These are phyloP conservation scores for Periphyllus acericola DNA, from an alignment of 2,888 invertebrate species.

Conservation along the genomic window DNA sequence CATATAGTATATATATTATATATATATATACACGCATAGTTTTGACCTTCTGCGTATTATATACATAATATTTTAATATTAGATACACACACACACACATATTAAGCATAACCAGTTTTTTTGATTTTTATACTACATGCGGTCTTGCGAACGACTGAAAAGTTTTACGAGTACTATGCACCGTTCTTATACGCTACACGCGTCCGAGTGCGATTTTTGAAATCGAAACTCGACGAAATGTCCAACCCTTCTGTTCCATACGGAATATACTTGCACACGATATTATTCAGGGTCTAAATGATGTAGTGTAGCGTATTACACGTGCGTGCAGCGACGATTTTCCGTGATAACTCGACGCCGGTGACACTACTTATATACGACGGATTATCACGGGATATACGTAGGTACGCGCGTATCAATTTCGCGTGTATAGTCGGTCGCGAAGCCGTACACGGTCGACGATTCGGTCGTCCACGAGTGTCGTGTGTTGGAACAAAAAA, in stretches of 20 bases:
- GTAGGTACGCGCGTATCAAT: conserved; percentile 3
- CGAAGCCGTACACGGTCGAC: conserved; percentile 18
- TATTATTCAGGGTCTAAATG: neutral
- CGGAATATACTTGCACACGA: no score
- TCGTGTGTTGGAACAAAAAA: conserved; percentile 7
- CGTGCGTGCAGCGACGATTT: conserved; percentile 49
- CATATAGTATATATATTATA: no score
- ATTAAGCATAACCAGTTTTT: neutral
- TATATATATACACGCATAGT: no score
- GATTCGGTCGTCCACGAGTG: neutral
- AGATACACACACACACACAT: no score
- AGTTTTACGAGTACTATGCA: neutral
- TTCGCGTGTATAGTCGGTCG: conserved; percentile 19
- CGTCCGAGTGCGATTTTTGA: neutral
- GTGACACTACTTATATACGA: neutral
- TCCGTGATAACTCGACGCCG: neutral
- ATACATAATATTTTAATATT: neutral
- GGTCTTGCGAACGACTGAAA: neutral
- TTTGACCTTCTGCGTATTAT: neutral
- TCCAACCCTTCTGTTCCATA: neutral
- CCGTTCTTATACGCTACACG: neutral
- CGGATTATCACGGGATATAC: conserved; percentile 28
- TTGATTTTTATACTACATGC: neutral
- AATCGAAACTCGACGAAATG: neutral
- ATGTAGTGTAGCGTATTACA: neutral